Percentiles rank a stretch among this genome's conserved stretches.
Conservation (phyloP, 2,888 invertebrate species). For the Dyspetes luteomarginatus region DNA sequence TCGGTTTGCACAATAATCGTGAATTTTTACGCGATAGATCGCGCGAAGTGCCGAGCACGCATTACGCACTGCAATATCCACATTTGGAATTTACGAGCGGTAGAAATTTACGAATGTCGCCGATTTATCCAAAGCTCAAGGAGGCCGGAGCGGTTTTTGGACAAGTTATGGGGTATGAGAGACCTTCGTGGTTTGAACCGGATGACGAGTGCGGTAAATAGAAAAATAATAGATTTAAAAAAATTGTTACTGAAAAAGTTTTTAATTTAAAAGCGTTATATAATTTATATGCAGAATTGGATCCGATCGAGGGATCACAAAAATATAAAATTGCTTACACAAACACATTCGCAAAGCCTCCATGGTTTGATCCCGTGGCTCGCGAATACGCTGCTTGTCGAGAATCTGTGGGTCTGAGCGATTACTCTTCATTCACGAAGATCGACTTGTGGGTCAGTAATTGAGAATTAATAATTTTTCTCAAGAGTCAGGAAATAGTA, state of each 20-base stretch:
- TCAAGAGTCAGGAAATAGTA: neutral
- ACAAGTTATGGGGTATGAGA: conserved; percentile 98
- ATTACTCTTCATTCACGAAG: conserved; percentile 99
- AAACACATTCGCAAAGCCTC: conserved; percentile 95
- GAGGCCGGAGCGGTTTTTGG: conserved; percentile 97
- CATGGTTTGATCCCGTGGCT: conserved; percentile 95
- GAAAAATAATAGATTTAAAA: no score
- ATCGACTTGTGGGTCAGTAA: conserved; percentile 93
- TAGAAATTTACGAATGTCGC: conserved; percentile 95
- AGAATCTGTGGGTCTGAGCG: conserved; percentile 95
- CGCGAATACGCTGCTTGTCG: conserved; percentile 96
- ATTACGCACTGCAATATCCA: conserved; percentile 93
- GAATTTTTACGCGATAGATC: conserved; percentile 96
- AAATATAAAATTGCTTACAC: conserved; percentile 90
- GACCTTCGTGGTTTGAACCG: conserved; percentile 95
- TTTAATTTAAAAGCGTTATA: neutral
- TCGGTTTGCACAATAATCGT: conserved; percentile 97
- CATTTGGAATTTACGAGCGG: conserved; percentile 94
- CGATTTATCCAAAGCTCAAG: conserved; percentile 95
- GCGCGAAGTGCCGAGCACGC: conserved; percentile 95
- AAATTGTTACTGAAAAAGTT: no score
- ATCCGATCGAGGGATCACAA: conserved; percentile 83
- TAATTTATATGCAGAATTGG: conserved; percentile 71
- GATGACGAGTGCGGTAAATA: conserved; percentile 83
- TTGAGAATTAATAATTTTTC: neutral